Evolutionary conservation across 2,888 invertebrate genomes (phyloP), one percentile per base, ranked within the genome.

Genomic region (Hartigia nigra): DNA sequence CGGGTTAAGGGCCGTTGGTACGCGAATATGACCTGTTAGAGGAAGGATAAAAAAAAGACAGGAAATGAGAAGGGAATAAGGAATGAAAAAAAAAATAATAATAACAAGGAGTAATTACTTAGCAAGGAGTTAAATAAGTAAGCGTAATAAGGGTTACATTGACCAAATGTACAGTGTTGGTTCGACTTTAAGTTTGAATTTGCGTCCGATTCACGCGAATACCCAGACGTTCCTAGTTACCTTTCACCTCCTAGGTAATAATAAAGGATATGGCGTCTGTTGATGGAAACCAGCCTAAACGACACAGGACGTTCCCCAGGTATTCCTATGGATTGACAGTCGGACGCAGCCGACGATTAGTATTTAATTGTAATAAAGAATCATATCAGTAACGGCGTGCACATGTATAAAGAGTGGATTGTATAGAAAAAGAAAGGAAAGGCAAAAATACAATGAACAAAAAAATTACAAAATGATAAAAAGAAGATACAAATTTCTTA

Each of bases 1-100:
- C 89, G 90, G 88, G 89, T 90, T 90, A 89, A 90, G 88, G 86
- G 89, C 88, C 89, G 88, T 89, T 87, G 86, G 87, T 83, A 78
- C 78, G 79, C 83, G 84, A 79, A 79, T 72, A 72, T 55, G 55
- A 55, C 31, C 72, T 31, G 31, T 9, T 72, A 32, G 32, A 72
- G 34, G 23, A 55, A 55, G 55, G 23, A 55, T n/a, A 23, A 23
- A 23, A 55, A 9, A 23, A 23, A 55, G 23, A 55, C 23, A 2
- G 55, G 14, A 55, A 23, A 55, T 9, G 55, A 55, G 55, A 55
- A 23, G 9, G 23, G 2, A 23, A 5, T 2, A 55, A 55, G 55
- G 55, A 55, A 77, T 82, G 81, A 81, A 81, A 80, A 77, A 81
- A 82, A 78, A 72, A 76, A 83, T 77, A 72, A 76, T 76, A 74